These are phyloP conservation scores for Grantiella picta DNA, from an alignment of 2,113 vertebrate species.

Conservation along the genomic window DNA sequence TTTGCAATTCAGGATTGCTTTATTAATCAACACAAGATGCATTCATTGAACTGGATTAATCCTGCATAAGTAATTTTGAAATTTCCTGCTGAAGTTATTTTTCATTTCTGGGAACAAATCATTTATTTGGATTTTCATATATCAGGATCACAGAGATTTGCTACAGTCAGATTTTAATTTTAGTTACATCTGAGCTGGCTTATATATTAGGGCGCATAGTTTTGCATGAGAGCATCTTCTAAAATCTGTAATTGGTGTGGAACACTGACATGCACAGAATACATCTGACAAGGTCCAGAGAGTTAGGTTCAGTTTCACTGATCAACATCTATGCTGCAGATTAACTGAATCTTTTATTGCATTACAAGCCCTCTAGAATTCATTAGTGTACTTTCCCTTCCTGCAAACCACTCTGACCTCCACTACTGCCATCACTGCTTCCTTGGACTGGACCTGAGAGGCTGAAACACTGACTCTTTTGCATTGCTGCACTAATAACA, in stretches of 20 bases:
- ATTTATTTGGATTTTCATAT: constrained; percentile 83
- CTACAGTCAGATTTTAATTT: constrained; percentile 83
- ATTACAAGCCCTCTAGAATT: constrained; percentile 71
- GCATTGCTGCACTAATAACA: not conserved
- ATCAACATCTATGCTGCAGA: constrained; percentile 77
- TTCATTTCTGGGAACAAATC: constrained; percentile 82
- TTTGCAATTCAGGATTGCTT: constrained; percentile 81
- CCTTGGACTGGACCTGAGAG: not conserved
- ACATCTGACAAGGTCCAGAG: constrained; percentile 75
- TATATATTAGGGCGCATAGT: constrained; percentile 76
- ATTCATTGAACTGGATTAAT: constrained; percentile 83
- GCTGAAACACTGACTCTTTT: not conserved
- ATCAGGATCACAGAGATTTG: constrained; percentile 85
- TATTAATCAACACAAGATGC: constrained; percentile 77
- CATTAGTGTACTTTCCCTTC: constrained; percentile 61
- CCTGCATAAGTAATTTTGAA: constrained; percentile 83
- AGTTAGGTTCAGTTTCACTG: constrained; percentile 69
- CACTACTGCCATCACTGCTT: not conserved
- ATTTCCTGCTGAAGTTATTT: constrained; percentile 79
- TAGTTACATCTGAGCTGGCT: constrained; percentile 77
- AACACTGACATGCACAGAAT: constrained; percentile 78
- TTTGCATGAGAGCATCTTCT: constrained; percentile 79
- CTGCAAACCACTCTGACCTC: constrained; percentile 44
- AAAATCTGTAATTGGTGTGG: constrained; percentile 81
- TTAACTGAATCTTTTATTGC: constrained; percentile 76